Conservation (phyloP, 2,888 invertebrate genomes). For the Alsophila aescularia region DNA sequence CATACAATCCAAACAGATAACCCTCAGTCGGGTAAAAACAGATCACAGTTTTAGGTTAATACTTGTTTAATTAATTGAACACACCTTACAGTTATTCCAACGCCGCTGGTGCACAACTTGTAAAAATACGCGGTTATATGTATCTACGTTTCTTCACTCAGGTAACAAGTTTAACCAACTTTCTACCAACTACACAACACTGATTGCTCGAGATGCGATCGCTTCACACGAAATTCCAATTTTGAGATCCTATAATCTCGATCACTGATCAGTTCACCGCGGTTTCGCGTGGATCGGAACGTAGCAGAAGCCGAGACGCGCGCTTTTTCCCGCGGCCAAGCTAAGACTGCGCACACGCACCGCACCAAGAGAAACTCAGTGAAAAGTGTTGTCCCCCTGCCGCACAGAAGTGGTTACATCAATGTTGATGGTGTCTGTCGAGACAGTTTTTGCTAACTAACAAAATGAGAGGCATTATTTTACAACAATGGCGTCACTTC, state of each 20-base stretch:
- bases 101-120: slow-evolving; percentile 53
- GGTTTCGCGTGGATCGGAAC: slow-evolving; percentile 15
- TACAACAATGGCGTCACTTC: slow-evolving; percentile 53
- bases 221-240: slow-evolving; percentile 50
- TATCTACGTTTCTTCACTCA: slow-evolving; percentile 55
- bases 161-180: slow-evolving; percentile 53
- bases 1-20: too few relatives aligned
- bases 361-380: slow-evolving; percentile 72
- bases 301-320: slow-evolving; percentile 51
- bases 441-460: slow-evolving; percentile 52
- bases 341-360: slow-evolving; percentile 65
- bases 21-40: too few relatives aligned
- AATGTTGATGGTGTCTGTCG: slow-evolving; percentile 60
- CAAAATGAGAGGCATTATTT: slow-evolving; percentile 46
- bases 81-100: slow-evolving; percentile 72
- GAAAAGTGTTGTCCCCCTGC: slow-evolving; percentile 70
- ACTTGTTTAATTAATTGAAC: slow-evolving; percentile 38
- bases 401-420: slow-evolving; percentile 69
- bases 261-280: slow-evolving; percentile 38
- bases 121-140: slow-evolving; percentile 48
- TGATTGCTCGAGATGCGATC: slow-evolving; percentile 42
- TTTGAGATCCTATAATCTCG: slow-evolving; percentile 41
- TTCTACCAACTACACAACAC: slow-evolving; percentile 63
- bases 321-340: slow-evolving; percentile 58
- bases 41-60: neutral